Evolutionary conservation across 2,113 vertebrate genomes (phyloP), one percentile per base, ranked within the genome.

Genomic region (Herpailurus yagouaroundi): DNA sequence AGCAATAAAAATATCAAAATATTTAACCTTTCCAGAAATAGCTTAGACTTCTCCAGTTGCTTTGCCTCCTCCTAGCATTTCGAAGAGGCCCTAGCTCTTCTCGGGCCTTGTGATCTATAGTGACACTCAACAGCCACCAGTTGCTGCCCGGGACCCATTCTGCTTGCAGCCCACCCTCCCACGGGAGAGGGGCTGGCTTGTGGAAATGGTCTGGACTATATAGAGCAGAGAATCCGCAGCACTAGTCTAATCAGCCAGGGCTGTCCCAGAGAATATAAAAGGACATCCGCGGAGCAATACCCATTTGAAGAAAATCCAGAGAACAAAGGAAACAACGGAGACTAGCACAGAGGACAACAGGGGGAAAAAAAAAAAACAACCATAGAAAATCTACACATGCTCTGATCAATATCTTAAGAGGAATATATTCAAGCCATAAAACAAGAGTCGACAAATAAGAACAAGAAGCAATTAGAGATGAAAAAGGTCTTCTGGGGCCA

Each of bases 121-220:
- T 16, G 29, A 55, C n/a, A 5, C 55, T 73, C 29, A 0, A 15
- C 18, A 57, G 10, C 31, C 29, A 60, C 50, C 18, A 18, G 12
- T 19, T n/a, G 74, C 45, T 93, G 27, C 16, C 5, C 7, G 82
- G 25, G 12, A 63, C 25, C 0, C 27, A 16, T 7, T 82, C 55
- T 71, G 6, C 27, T 29, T 45, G 7, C 25, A 87, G 7, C 7
- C 14, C 6, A 4, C 1, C 9, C 27, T 69, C 21, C 29, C 8
- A 41, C 19, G 64, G n/a, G 14, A 64, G 33, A 33, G 19, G 82
- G 12, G 4, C 4, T 2, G 21, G 18, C 38, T 23, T 23, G 2
- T 1, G 7, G 27, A 89, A 50, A 66, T 0, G 1, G 13, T 12
- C 60, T 69, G 38, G 16, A 12, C 3, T 29, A 0, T 5, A 4